phyloP scores from a whole-genome alignment of 2,797 vertebrate genomes.

The Rhadinocentrus ornatus region DNA sequence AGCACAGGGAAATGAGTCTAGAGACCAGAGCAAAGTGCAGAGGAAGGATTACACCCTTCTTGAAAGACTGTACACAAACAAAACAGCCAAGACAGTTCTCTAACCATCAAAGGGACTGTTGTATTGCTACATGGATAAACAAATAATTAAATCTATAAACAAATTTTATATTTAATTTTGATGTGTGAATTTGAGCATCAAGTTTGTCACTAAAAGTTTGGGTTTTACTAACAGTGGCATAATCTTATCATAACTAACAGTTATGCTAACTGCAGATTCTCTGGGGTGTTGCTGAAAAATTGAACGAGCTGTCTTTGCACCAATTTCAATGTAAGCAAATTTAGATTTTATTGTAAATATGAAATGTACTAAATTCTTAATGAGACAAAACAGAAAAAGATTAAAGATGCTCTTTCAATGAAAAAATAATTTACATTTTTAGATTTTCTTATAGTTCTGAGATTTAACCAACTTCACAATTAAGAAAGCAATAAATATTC shows the following conservation, averaged over 20 bases:
- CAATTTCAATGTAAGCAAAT: background rate
- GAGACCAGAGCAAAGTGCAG: constrained; percentile 36
- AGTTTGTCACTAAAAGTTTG: background rate
- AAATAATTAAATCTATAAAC: background rate
- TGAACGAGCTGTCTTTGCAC: background rate
- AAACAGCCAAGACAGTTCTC: constrained; percentile 16
- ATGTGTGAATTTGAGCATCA: background rate
- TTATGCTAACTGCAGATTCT: background rate
- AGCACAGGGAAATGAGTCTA: constrained; percentile 40
- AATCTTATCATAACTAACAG: constrained; percentile 4
- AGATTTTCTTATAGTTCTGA: background rate
- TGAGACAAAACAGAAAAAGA: background rate
- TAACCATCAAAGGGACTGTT: constrained; percentile 19
- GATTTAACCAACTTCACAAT: too few relatives aligned
- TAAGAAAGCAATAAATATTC: too few relatives aligned
- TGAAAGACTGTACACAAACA: constrained; percentile 32
- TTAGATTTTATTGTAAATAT: background rate
- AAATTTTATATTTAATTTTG: constrained; percentile 9
- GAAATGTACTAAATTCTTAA: background rate
- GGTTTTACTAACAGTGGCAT: constrained; percentile 4
- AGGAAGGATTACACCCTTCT: constrained; percentile 40
- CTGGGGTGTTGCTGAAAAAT: background rate
- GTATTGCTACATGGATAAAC: background rate
- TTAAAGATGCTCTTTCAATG: too few relatives aligned
- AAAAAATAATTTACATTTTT: too few relatives aligned